Evolutionary conservation across 2,113 vertebrate genomes (phyloP), one percentile per base, ranked within the genome.

Genomic region (Thunnus thynnus): DNA sequence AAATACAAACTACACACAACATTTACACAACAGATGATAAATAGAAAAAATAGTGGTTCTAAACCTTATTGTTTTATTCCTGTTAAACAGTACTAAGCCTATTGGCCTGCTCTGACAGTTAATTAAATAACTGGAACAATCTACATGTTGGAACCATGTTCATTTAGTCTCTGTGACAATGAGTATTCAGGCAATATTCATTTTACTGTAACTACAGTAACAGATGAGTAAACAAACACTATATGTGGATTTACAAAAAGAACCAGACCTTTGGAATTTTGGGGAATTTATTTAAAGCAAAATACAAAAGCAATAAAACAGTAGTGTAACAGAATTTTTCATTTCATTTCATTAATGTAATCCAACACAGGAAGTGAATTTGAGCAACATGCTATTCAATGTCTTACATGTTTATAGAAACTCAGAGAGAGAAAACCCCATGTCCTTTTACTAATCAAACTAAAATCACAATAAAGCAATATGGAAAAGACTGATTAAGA

Each of bases 241-340:
- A 22, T 22, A 22, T 22, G 22, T 22, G 22, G 22, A 22, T 22
- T 22, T 22, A 22, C 20, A 55, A 52, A 48, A 5, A 55, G 32
- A 66, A 22, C 12, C 32, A 60, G 32, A 57, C 4, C 22, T 56
- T 18, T 57, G 52, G 47, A 44, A 17, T 7, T 11, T 70, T 60
- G 16, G 62, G 12, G 0, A 63, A 46, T 78, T 84, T 84, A 84
- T 79, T 70, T 3, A 22, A 74, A 54, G 5, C 12, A 0, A 62
- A 70, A 32, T 25, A 60, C 13, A 72, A 48, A 75, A 36, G 13
- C 1, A 32, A n/a, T 5, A 5, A 51, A 47, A 68, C 0, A 74
- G 13, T 25, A 54, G n/a, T 2, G 5, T 1, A 56, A 16, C 30
- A 52, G 50, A 1, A 73, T n/a, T n/a, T n/a, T n/a, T n/a, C n/a